Evolutionary conservation across 2,113 vertebrate species (phyloP).

Genomic region (Hemichromis elongatus): DNA sequence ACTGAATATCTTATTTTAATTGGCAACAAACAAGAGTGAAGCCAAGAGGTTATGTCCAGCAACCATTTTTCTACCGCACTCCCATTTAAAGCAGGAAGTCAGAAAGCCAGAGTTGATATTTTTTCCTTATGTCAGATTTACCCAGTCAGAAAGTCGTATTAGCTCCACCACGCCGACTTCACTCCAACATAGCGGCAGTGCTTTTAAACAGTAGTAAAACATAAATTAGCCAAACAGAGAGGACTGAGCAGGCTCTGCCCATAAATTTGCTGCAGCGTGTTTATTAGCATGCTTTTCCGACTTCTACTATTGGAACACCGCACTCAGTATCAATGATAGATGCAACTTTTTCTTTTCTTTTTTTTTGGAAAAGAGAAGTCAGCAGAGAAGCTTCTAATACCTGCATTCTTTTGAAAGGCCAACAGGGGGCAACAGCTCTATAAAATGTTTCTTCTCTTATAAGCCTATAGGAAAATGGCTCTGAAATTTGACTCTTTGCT

Average conservation of each 20-base stretch:
- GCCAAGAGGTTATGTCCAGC: neutral
- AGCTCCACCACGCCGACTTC: neutral
- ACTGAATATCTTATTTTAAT: neutral
- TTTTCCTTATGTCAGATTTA: neutral
- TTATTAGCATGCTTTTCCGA: too few relatives aligned
- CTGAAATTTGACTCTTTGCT: neutral
- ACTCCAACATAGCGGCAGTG: neutral
- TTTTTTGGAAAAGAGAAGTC: too few relatives aligned
- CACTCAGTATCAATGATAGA: too few relatives aligned
- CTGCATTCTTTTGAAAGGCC: neutral
- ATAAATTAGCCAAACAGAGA: neutral
- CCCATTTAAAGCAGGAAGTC: neutral
- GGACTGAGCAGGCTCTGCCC: neutral
- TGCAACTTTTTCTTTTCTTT: too few relatives aligned
- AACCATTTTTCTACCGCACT: neutral
- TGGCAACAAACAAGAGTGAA: neutral
- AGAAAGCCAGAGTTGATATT: neutral
- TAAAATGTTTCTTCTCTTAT: neutral
- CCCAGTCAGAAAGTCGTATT: neutral
- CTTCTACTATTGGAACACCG: too few relatives aligned
- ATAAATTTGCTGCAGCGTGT: too few relatives aligned
- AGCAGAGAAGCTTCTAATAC: neutral
- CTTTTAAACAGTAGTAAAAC: neutral
- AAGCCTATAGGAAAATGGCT: neutral
- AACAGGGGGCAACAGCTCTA: neutral